phyloP scores from a whole-genome alignment of 2,888 invertebrate species.

The Torymus texanus region DNA sequence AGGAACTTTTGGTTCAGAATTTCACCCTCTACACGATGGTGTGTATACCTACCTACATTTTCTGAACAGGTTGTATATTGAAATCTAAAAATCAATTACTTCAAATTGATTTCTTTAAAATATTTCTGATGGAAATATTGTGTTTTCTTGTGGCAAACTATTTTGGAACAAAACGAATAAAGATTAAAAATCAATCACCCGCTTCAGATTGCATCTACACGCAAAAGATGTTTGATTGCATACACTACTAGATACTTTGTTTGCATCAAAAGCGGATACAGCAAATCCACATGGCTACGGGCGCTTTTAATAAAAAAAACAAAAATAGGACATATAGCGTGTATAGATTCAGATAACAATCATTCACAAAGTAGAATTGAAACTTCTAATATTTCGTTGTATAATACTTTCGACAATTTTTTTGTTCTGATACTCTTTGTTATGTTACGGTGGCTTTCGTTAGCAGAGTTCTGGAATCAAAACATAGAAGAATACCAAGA shows the following conservation, averaged over 20 bases:
- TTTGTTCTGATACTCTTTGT: not conserved
- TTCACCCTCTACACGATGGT: no score
- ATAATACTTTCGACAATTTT: no score
- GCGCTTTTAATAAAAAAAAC: slow-evolving; percentile 20
- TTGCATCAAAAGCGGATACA: slow-evolving; percentile 6
- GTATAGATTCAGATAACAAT: not conserved
- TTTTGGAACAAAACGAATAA: not conserved
- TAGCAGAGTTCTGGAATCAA: no score
- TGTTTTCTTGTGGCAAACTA: no score
- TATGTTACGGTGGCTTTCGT: no score
- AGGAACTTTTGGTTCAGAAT: no score
- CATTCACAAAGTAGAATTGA: not conserved
- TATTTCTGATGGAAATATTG: no score
- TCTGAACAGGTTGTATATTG: no score
- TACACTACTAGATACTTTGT: slow-evolving; percentile 8
- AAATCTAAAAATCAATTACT: no score
- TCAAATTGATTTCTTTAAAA: no score
- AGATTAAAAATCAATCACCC: slow-evolving; percentile 14
- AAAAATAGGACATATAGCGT: not conserved
- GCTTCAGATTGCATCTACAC: not conserved
- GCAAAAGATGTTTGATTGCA: slow-evolving; percentile 15
- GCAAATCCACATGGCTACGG: not conserved
- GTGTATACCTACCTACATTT: no score
- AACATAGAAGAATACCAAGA: no score
- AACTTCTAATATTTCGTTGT: not conserved